Evolutionary conservation across 2,797 vertebrate species (phyloP).

Genomic region (Brachymystax lenok): DNA sequence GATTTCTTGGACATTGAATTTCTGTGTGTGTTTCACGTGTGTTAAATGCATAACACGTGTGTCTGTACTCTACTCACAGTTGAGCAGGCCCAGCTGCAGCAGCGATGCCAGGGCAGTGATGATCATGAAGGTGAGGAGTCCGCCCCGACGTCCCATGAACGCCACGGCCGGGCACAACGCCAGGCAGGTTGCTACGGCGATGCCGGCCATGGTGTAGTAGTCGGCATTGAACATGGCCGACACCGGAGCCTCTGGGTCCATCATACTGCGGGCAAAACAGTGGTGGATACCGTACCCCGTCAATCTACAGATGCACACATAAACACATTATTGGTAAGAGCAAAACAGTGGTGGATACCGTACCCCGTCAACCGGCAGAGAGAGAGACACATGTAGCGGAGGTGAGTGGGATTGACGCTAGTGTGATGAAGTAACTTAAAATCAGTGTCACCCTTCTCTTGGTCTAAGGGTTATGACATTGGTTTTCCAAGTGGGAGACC

Average conservation of each 20-base stretch:
- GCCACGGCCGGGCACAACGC: conserved; percentile 89
- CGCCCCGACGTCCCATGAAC: conserved; percentile 89
- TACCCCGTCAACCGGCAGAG: background rate
- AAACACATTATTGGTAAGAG: no score
- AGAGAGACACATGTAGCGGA: background rate
- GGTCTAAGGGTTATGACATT: background rate
- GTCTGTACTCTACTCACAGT: conserved; percentile 79
- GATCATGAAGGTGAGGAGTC: conserved; percentile 96
- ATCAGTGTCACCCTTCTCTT: background rate
- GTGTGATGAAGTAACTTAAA: no score
- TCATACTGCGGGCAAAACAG: conserved; percentile 95
- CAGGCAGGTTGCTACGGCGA: conserved; percentile 90
- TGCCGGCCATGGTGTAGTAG: conserved; percentile 93
- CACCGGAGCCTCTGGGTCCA: conserved; percentile 87
- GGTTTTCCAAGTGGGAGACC: background rate
- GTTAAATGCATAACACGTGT: background rate
- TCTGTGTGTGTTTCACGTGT: no score
- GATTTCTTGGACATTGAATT: no score
- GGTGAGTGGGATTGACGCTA: no score
- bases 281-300: conserved; percentile 35
- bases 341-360: no score
- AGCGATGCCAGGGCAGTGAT: conserved; percentile 92
- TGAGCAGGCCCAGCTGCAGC: conserved; percentile 93
- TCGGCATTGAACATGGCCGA: conserved; percentile 83
- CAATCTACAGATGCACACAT: conserved; percentile 70